Base-by-base conservation (phyloP, 2,113 vertebrate species). In the Polyodon spathula region DNA sequence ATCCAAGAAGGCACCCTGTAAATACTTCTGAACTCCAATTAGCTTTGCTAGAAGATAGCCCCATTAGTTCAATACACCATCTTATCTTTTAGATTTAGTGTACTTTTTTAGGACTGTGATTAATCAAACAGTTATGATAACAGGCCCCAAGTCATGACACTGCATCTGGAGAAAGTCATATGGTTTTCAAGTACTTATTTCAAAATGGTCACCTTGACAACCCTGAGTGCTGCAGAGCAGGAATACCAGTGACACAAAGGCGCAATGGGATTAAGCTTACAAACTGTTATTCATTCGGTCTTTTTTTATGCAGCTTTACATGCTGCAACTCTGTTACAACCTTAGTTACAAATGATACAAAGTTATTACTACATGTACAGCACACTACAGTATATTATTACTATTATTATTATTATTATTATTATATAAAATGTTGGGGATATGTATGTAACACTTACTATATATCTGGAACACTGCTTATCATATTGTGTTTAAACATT, bases 121-220 rank as follows among this genome's bases (percentile, higher is more conserved):
- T 93, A 93, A 90, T 95, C 90, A 90, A 90, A 93, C 80, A 86
- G 88, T 91, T 91, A 91, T 86, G 89, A 94, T 91, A 93, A 92
- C 77, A 78, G 78, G 78, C 76, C 74, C 70, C 76, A 83, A 84
- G 78, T 85, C 75, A 78, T 86, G 83, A 87, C 81, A 84, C 76
- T 75, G 78, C 84, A 78, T 78, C 72, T 67, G 84, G 69, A 77
- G 78, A 84, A 84, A 74, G 84, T 70, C 80, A 79, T 69, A 71
- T 78, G 79, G 77, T 72, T 90, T 88, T 87, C 77, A 85, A 86
- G 75, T 82, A 81, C 83, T 75, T 66, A 81, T 74, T 79, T 83
- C 64, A 10, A 17, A 54, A 40, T 43, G 65, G 71, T 78, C 74
- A 66, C 80, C 72, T 61, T 71, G 66, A 74, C 63, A 75, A 79